These are phyloP conservation scores for Basileuterus tristriatus DNA, from an alignment of 2,797 vertebrate species.

Conservation along the genomic window DNA sequence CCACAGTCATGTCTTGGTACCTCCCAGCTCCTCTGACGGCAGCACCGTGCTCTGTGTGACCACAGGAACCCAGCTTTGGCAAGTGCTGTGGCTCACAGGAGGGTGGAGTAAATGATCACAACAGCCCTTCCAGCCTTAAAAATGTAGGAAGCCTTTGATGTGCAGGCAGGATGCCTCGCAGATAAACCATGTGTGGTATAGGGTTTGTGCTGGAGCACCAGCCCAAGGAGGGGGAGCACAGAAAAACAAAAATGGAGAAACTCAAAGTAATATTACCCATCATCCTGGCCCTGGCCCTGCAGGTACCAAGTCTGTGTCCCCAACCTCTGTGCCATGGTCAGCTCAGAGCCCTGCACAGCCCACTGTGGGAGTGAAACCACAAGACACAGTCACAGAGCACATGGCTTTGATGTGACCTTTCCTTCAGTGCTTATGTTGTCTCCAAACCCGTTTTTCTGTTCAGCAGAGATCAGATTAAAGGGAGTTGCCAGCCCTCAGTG, in stretches of 20 bases:
- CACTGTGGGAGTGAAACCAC: not conserved
- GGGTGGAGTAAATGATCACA: not conserved
- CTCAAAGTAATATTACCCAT: not conserved
- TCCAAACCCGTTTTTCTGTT: not conserved
- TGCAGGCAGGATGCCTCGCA: not conserved
- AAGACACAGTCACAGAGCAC: accelerated
- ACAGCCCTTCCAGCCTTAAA: not conserved
- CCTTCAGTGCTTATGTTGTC: not conserved
- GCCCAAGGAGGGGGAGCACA: not conserved
- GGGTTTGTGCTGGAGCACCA: not conserved
- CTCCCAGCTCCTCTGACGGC: not conserved
- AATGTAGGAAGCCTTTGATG: not conserved
- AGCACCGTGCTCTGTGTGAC: not conserved
- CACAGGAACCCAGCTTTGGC: not conserved
- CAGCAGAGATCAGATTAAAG: not conserved
- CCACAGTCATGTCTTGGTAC: not conserved
- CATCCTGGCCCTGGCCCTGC: not conserved
- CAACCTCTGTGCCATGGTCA: accelerated
- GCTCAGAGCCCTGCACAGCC: not conserved
- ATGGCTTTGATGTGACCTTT: not conserved
- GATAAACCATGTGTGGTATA: not conserved
- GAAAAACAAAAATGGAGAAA: not conserved
- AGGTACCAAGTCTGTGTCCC: accelerated
- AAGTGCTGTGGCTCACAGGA: not conserved
- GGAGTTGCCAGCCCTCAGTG: not conserved